These are phyloP conservation scores for Halcyon leucocephala DNA, from an alignment of 2,797 vertebrate species.

Conservation along the genomic window DNA sequence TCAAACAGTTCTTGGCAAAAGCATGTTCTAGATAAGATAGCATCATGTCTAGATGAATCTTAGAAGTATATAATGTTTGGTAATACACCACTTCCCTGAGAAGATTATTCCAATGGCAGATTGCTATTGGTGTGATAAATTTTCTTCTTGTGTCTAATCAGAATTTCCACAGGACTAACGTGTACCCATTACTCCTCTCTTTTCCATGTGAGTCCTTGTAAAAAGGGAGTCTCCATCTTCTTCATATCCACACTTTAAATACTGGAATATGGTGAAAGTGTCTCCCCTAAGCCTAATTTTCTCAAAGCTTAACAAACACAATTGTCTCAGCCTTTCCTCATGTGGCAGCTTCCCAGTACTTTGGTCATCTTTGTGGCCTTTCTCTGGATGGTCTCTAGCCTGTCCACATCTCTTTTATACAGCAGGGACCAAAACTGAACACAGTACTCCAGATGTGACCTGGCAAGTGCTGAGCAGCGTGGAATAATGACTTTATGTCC, in stretches of 20 bases:
- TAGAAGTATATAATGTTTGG: background rate
- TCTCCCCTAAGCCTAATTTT: background rate
- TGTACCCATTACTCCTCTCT: background rate
- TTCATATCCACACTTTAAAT: background rate
- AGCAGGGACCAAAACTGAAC: background rate
- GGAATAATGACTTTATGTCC: background rate
- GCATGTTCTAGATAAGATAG: background rate
- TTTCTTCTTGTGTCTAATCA: background rate
- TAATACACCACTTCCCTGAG: background rate
- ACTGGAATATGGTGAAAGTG: background rate
- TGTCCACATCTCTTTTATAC: background rate
- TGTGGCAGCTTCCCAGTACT: background rate
- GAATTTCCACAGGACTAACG: background rate
- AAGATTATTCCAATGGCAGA: background rate
- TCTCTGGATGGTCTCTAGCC: background rate
- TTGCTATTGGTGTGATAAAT: background rate
- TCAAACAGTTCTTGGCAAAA: background rate
- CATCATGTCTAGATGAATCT: background rate
- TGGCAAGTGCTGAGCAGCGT: background rate
- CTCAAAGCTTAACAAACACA: background rate
- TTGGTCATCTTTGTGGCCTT: background rate
- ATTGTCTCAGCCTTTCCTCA: background rate
- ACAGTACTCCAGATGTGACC: background rate
- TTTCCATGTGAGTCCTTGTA: background rate
- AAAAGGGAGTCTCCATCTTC: background rate